phyloP scores from a whole-genome alignment of 2,113 vertebrate genomes.

The Promerops cafer region DNA sequence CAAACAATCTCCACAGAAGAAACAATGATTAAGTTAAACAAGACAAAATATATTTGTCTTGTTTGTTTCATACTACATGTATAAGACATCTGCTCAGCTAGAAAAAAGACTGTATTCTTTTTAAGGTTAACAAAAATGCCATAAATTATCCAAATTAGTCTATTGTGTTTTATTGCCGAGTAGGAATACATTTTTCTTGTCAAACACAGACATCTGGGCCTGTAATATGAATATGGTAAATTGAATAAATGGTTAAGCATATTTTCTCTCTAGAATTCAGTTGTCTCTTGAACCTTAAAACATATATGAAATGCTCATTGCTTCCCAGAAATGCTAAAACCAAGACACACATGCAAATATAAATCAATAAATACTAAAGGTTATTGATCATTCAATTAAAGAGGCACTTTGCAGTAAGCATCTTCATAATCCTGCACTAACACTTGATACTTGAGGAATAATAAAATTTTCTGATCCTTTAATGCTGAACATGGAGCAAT shows the following conservation, averaged over 20 bases:
- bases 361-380: not conserved
- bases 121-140: not conserved
- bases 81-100: not conserved
- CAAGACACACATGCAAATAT: not conserved
- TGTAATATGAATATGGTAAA: not conserved
- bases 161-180: not conserved
- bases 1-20: not conserved
- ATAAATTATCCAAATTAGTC: not conserved
- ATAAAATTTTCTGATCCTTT: not conserved
- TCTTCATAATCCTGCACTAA: not conserved
- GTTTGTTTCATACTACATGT: not conserved
- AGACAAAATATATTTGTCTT: not conserved
- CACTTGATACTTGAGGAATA: not conserved
- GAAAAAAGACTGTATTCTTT: not conserved
- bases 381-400: not conserved
- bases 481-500: not conserved
- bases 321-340: not conserved
- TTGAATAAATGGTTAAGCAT: not conserved
- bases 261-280: not conserved
- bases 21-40: not conserved
- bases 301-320: not conserved
- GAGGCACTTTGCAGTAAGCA: not conserved
- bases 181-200: not conserved
- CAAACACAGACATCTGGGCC: not conserved
- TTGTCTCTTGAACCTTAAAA: not conserved